A percentile compares a stretch with the other conserved stretches of the same genome.
Conservation (phyloP, 1,140 invertebrate genomes). For the Saxidomus purpurata region DNA sequence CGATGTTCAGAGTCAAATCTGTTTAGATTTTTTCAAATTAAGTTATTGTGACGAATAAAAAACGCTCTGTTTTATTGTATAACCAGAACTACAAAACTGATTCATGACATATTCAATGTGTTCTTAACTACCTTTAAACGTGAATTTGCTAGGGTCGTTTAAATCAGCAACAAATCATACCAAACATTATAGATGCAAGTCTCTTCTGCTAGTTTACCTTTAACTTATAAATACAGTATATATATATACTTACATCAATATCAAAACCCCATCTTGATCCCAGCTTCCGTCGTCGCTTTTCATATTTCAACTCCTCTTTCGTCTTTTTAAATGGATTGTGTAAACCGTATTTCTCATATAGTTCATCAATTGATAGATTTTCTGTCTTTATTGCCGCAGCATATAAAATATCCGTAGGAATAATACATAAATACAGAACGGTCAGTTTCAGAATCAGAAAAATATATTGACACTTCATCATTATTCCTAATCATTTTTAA, state of each 20-base stretch:
- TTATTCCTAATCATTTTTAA: constrained; percentile 11
- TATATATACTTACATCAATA: constrained; percentile 52
- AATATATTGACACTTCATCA: neutral
- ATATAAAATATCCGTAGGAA: neutral
- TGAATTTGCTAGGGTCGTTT: too few relatives aligned
- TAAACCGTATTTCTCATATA: constrained; percentile 25
- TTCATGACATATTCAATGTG: too few relatives aligned
- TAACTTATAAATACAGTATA: too few relatives aligned
- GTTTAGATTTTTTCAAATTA: too few relatives aligned
- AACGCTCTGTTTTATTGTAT: too few relatives aligned
- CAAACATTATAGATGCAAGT: too few relatives aligned
- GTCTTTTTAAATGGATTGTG: constrained; percentile 34
- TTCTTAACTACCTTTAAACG: too few relatives aligned
- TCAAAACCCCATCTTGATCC: constrained; percentile 25
- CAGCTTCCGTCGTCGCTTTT: constrained; percentile 29
- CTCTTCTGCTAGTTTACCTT: too few relatives aligned
- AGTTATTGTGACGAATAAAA: too few relatives aligned
- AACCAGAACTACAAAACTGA: too few relatives aligned
- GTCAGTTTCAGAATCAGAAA: neutral
- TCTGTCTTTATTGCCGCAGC: neutral
- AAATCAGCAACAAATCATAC: too few relatives aligned
- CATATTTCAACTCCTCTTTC: constrained; percentile 49
- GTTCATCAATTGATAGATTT: neutral
- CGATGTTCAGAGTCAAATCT: too few relatives aligned
- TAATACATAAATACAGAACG: neutral